Percentiles rank a stretch among this genome's conserved stretches.
Conservation (phyloP, 2,888 invertebrate genomes). For the Barypeithes pellucidus region DNA sequence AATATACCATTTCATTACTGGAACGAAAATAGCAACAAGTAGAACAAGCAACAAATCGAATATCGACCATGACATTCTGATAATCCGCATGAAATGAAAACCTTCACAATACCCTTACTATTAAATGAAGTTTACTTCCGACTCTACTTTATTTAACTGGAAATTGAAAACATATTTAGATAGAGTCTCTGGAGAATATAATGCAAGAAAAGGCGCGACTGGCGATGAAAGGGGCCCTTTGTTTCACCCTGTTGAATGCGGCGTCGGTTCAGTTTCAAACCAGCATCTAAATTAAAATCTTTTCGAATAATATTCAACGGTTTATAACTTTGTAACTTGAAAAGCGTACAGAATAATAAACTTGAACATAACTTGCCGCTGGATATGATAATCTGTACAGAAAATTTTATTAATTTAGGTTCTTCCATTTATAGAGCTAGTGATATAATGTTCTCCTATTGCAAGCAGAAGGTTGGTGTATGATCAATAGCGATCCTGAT, state of each 20-base stretch:
- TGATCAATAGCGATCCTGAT: too few species aligned
- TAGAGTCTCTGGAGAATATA: not conserved
- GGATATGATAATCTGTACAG: not conserved
- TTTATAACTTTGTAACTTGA: constrained; percentile 2
- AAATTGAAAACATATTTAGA: constrained; percentile 18
- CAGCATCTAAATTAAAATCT: constrained; percentile 36
- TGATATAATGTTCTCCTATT: too few species aligned
- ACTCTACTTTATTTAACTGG: not conserved
- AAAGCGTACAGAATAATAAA: constrained; percentile 1
- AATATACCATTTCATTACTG: too few species aligned
- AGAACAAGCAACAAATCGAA: not conserved
- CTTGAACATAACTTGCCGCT: not conserved
- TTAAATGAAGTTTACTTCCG: too few species aligned
- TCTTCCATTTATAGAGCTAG: not conserved
- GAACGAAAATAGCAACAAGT: not conserved
- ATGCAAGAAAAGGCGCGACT: constrained; percentile 11
- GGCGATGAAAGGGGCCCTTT: not conserved
- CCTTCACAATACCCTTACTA: not conserved
- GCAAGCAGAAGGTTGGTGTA: too few species aligned
- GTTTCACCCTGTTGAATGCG: constrained; percentile 24
- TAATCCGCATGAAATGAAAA: not conserved
- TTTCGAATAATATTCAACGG: constrained; percentile 4
- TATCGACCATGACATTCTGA: not conserved
- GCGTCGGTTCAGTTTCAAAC: constrained; percentile 24
- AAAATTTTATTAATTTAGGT: not conserved